Evolutionary conservation across 2,113 vertebrate genomes (phyloP).

Genomic region (Strix uralensis): DNA sequence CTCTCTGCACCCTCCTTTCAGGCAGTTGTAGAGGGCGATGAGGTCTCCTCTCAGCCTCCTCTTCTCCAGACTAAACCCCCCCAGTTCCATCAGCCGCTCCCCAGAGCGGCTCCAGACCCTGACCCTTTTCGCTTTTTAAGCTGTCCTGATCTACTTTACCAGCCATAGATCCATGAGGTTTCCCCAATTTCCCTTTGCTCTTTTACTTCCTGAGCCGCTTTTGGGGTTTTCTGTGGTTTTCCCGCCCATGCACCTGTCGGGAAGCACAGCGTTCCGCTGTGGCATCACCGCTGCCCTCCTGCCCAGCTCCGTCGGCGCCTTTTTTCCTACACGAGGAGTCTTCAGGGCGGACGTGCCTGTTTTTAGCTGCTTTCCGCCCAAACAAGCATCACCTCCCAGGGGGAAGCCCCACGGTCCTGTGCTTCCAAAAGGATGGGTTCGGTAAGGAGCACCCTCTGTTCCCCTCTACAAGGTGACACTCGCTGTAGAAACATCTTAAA

Average conservation of each 20-base stretch:
- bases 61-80: no score
- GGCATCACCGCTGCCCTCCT: background rate
- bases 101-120: no score
- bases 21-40: no score
- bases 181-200: background rate
- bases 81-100: no score
- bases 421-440: background rate
- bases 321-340: rapidly evolving
- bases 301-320: background rate
- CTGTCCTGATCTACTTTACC: no score
- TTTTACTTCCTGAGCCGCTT: rapidly evolving
- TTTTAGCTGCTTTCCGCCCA: rapidly evolving
- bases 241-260: rapidly evolving
- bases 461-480: no score
- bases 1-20: no score
- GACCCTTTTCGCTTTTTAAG: background rate
- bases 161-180: background rate
- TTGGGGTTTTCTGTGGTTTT: background rate
- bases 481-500: background rate
- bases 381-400: no score
- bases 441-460: rapidly evolving
- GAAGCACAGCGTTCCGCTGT: rapidly evolving
- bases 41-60: no score
- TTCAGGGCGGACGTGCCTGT: rapidly evolving
- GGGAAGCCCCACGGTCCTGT: background rate